These are phyloP conservation scores for Torymus aiolomorphi DNA, from an alignment of 2,888 invertebrate genomes.

Conservation along the genomic window DNA sequence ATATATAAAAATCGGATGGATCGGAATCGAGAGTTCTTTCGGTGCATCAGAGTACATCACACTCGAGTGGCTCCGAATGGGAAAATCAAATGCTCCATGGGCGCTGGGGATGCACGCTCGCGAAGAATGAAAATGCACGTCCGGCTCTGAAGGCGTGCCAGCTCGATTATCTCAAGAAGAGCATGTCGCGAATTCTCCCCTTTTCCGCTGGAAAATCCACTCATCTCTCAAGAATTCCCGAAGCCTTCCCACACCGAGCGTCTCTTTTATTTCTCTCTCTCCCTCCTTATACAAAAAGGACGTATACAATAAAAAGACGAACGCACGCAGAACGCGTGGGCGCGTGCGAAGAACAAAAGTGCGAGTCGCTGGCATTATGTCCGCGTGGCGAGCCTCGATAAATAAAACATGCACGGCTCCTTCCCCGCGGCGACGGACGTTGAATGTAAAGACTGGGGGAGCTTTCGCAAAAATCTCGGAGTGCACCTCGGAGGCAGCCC, in stretches of 20 bases:
- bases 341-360: neutral
- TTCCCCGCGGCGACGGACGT: neutral
- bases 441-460: neutral
- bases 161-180: neutral
- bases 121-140: slow-evolving; percentile 27
- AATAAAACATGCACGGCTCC: slow-evolving; percentile 15
- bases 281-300: too few relatives aligned
- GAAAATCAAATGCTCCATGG: slow-evolving; percentile 16
- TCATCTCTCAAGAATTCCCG: slow-evolving; percentile 12
- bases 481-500: neutral
- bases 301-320: too few relatives aligned
- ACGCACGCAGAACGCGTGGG: too few relatives aligned
- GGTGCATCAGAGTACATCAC: neutral
- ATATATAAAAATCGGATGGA: neutral
- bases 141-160: slow-evolving; percentile 10
- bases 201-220: slow-evolving; percentile 13
- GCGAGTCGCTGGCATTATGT: slow-evolving; percentile 5
- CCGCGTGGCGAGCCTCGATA: neutral
- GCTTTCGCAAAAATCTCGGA: slow-evolving; percentile 14
- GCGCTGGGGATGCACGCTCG: neutral
- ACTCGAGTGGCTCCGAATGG: slow-evolving; percentile 6
- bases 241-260: too few relatives aligned
- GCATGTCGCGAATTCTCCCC: neutral
- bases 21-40: slow-evolving; percentile 13
- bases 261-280: too few relatives aligned